These are phyloP conservation scores for Eurois occulta DNA, from an alignment of 2,888 invertebrate genomes.

Conservation along the genomic window DNA sequence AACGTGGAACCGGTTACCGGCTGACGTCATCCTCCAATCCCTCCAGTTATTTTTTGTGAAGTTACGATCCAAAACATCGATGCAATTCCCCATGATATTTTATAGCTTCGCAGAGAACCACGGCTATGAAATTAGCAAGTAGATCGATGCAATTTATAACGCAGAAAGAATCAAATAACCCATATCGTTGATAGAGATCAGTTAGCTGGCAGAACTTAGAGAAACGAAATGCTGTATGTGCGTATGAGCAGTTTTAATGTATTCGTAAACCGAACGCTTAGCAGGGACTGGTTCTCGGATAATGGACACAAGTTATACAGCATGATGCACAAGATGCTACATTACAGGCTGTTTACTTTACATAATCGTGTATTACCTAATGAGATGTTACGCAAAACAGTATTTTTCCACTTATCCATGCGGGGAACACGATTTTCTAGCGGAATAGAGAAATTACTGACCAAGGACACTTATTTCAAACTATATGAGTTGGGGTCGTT, in stretches of 20 bases:
- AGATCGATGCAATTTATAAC: constrained; percentile 53
- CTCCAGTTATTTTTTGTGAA: constrained; percentile 62
- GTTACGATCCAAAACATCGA: constrained; percentile 63
- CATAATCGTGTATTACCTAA: constrained; percentile 76
- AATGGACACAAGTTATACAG: constrained; percentile 64
- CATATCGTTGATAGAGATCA: constrained; percentile 36
- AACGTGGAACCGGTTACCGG: constrained; percentile 63
- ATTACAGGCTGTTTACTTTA: constrained; percentile 72
- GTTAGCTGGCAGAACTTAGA: constrained; percentile 48
- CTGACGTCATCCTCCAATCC: constrained; percentile 66
- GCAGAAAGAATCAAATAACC: constrained; percentile 47
- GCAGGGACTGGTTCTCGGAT: constrained; percentile 65
- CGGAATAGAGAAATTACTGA: constrained; percentile 63
- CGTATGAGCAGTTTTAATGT: constrained; percentile 62
- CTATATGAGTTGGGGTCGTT: constrained; percentile 23
- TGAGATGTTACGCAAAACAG: constrained; percentile 72
- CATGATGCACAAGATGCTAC: constrained; percentile 67
- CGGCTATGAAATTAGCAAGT: constrained; percentile 59
- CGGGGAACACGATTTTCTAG: constrained; percentile 58
- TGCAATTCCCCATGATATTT: constrained; percentile 56
- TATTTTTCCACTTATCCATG: constrained; percentile 66
- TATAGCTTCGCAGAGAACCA: constrained; percentile 42
- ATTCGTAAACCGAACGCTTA: constrained; percentile 58
- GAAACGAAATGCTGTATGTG: constrained; percentile 37
- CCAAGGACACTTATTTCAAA: constrained; percentile 37